Evolutionary conservation across 2,888 invertebrate species (phyloP).

Genomic region (Coenonympha arcania): DNA sequence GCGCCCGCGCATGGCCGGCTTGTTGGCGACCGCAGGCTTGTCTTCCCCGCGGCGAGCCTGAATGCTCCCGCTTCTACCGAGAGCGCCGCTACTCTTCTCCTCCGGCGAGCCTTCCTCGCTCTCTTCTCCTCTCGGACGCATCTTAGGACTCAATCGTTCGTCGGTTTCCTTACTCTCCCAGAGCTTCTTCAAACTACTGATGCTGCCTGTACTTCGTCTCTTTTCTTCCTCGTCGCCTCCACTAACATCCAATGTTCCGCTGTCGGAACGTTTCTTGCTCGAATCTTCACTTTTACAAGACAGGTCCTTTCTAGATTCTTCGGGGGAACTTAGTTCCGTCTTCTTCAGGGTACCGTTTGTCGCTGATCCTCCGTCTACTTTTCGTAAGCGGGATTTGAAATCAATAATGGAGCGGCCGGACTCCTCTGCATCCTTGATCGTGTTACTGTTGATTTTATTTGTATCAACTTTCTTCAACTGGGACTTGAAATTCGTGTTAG

Average conservation of each 20-base stretch:
- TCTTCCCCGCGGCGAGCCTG: constrained; percentile 39
- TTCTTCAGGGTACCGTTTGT: constrained; percentile 50
- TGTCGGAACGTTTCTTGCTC: constrained; percentile 58
- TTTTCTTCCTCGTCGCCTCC: constrained; percentile 84
- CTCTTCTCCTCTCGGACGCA: constrained; percentile 48
- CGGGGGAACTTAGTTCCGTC: constrained; percentile 49
- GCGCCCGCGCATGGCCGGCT: constrained; percentile 76
- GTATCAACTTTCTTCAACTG: constrained; percentile 84
- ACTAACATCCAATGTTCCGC: constrained; percentile 45
- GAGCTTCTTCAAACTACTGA: constrained; percentile 91
- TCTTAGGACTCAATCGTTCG: constrained; percentile 78
- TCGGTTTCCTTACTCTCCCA: constrained; percentile 88
- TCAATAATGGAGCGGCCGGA: constrained; percentile 80
- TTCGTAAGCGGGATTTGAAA: constrained; percentile 86
- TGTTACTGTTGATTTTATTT: constrained; percentile 73
- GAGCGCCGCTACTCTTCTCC: constrained; percentile 31
- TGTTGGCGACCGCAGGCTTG: constrained; percentile 79
- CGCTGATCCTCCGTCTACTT: constrained; percentile 77
- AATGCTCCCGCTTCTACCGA: constrained; percentile 35
- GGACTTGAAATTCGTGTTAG: constrained; percentile 74
- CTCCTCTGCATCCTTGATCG: constrained; percentile 70
- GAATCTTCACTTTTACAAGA: constrained; percentile 59
- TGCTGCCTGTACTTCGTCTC: constrained; percentile 92
- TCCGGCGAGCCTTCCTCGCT: constrained; percentile 50
- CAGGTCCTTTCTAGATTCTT: constrained; percentile 45